These are phyloP conservation scores for Gymnoscelis rufifasciata DNA, from an alignment of 2,888 invertebrate species.

Conservation along the genomic window DNA sequence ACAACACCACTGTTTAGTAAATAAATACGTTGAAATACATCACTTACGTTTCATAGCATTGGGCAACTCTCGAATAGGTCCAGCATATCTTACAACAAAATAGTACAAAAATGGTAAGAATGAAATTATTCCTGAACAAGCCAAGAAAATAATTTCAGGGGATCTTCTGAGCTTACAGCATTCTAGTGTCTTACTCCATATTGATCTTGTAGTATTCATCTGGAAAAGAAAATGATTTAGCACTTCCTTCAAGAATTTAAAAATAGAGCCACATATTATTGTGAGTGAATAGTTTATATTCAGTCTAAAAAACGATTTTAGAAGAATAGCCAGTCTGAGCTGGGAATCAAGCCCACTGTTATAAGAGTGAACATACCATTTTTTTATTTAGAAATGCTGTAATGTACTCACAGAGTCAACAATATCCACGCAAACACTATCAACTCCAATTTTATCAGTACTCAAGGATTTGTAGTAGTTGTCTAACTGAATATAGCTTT, in stretches of 20 bases:
- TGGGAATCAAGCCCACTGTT: no score
- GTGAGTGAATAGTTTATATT: no score
- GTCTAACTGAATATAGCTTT: slow-evolving; percentile 74
- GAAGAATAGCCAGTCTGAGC: no score
- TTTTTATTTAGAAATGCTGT: no score
- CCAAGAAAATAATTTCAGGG: slow-evolving; percentile 78
- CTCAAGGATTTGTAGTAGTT: slow-evolving; percentile 79
- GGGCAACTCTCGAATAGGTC: slow-evolving; percentile 66
- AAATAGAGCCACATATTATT: no score
- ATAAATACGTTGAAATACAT: no score
- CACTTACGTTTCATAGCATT: slow-evolving; percentile 69
- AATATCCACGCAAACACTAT: slow-evolving; percentile 83
- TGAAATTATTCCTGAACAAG: slow-evolving; percentile 72
- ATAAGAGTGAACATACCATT: no score
- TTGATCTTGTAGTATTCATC: slow-evolving; percentile 82
- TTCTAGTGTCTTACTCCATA: slow-evolving; percentile 79
- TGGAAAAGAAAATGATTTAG: slow-evolving; percentile 51
- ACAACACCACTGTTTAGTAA: no score
- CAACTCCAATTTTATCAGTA: slow-evolving; percentile 75
- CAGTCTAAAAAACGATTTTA: no score
- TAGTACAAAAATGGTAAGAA: slow-evolving; percentile 79
- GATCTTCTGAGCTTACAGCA: slow-evolving; percentile 79
- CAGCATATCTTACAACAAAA: slow-evolving; percentile 70
- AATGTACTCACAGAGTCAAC: slow-evolving; percentile 79
- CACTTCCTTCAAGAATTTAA: no score